Conservation (phyloP, 1,140 invertebrate genomes). For the Orussus abietinus region DNA sequence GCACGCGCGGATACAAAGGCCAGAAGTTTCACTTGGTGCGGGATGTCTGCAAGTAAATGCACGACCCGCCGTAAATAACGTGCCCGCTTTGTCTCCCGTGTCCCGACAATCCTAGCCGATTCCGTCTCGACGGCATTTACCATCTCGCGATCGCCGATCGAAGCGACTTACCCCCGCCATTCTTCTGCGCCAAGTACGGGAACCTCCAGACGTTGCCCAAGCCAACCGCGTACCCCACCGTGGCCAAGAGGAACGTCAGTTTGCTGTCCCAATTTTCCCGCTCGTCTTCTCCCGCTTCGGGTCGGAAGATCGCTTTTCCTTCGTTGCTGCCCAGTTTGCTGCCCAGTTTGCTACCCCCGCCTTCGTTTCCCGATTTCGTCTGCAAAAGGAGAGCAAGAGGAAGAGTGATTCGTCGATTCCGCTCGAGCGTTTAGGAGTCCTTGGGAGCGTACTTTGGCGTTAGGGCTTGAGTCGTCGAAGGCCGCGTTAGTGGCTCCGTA, state of each 20-base stretch:
- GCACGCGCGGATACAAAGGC: no score
- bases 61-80: no score
- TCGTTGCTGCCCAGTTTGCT: conserved; percentile 57
- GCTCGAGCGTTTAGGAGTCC: conserved; percentile 17
- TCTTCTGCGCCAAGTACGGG: conserved; percentile 87
- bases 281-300: conserved; percentile 74
- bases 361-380: conserved; percentile 40
- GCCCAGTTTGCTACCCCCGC: conserved; percentile 44
- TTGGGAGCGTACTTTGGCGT: conserved; percentile 51
- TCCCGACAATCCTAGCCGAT: no score
- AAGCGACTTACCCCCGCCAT: conserved; percentile 69
- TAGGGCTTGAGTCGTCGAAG: conserved; percentile 78
- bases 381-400: no score
- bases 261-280: conserved; percentile 92
- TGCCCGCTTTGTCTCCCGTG: no score
- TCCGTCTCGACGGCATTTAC: no score
- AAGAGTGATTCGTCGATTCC: conserved; percentile 13
- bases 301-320: conserved; percentile 63
- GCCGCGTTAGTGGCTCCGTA: conserved; percentile 84
- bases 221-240: conserved; percentile 90
- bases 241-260: conserved; percentile 84
- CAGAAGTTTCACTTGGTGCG: no score
- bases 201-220: conserved; percentile 94
- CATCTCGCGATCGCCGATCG: not conserved
- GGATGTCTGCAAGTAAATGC: no score